phyloP scores from a whole-genome alignment of 2,888 invertebrate genomes.

The Iselma pallidipennis region DNA sequence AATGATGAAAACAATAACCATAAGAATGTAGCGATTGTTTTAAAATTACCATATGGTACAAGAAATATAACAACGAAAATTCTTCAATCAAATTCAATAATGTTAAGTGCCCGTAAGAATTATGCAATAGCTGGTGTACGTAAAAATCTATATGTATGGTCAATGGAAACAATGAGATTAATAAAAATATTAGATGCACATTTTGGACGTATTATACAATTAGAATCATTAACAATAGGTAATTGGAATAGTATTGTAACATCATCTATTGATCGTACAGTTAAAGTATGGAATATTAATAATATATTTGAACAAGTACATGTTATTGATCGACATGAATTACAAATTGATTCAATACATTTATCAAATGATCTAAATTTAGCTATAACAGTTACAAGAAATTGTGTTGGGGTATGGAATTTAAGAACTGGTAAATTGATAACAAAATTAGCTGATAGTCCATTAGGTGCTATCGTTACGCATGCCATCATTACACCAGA shows the following conservation, averaged over 20 bases:
- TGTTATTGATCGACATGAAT: conserved; percentile 92
- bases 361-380: conserved; percentile 77
- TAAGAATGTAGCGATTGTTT: conserved; percentile 63
- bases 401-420: conserved; percentile 96
- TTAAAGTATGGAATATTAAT: conserved; percentile 99
- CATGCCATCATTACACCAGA: conserved; percentile 87
- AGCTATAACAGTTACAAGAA: conserved; percentile 91
- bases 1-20: conserved; percentile 57
- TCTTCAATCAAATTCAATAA: conserved; percentile 87
- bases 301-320: conserved; percentile 98
- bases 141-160: conserved; percentile 95
- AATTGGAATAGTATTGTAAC: conserved; percentile 95
- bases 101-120: conserved; percentile 86
- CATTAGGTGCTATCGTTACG: conserved; percentile 91
- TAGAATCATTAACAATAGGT: conserved; percentile 84
- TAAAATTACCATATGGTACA: conserved; percentile 81
- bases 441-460: conserved; percentile 86
- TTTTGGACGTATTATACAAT: conserved; percentile 92
- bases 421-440: conserved; percentile 82
- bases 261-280: conserved; percentile 95
- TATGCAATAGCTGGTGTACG: conserved; percentile 94
- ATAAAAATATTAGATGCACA: conserved; percentile 95
- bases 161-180: conserved; percentile 75
- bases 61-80: conserved; percentile 92
- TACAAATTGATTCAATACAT: conserved; percentile 91